Base-by-base conservation (phyloP, 2,888 invertebrate species). In the Doris montereyensis region DNA sequence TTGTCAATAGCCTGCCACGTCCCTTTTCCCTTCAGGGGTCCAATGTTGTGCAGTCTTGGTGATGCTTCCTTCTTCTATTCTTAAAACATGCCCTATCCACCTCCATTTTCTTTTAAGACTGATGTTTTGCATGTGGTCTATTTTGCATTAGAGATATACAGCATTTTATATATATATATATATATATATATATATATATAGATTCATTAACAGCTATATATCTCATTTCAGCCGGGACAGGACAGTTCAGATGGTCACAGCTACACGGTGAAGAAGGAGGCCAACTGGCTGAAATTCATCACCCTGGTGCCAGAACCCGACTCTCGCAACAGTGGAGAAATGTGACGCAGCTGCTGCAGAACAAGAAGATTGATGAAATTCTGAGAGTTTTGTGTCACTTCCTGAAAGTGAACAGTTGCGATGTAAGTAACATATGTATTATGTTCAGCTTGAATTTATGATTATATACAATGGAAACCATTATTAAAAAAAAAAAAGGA, bases 251-350 rank as follows among this genome's bases (percentile, higher is more conserved):
- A 90, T 80, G 83, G 86, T 3, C 85, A 86, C 3, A 86, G 77
- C 21, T 89, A 90, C 80, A 86, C 89, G 5, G 81, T 91, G 67
- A 88, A 86, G 81, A 87, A 91, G 77, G 89, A 89, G 24, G 86
- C 89, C 13, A 91, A 89, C 85, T 91, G 91, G 91, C 70, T 87
- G 65, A 83, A 86, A 0, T 91, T 85, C 82, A 82, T 90, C 1
- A 84, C 78, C 32, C 82, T 91, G 28, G 85, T 84, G 62, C 87
- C 90, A 3, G 87, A 89, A 77, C 5, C 5, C 82, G 78, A 30
- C 88, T 90, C 78, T 86, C 87, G 1, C 80, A 83, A 10, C 88
- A 88, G 76, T 89, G 89, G 83, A 88, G 87, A 76, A 83, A 86
- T 74, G 87, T 90, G 87, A 87, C 89, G 2, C 83, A 88, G 70